Evolutionary conservation across 2,888 invertebrate genomes (phyloP), one percentile per base, ranked within the genome.

Genomic region (Drosophila flavopinicola): DNA sequence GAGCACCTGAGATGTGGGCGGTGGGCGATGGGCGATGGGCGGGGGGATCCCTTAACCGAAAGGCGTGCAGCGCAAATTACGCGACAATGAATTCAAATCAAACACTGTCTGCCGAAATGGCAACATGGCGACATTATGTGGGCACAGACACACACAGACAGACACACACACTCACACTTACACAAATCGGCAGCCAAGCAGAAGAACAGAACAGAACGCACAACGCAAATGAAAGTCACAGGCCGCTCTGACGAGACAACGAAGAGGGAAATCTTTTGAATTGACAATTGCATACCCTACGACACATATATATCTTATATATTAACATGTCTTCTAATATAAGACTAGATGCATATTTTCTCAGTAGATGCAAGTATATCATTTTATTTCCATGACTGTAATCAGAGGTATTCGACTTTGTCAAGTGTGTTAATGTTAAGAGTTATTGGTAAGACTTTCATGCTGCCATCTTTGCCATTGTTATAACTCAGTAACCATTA

Each of bases 71-170:
- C 44, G 51, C 64, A 85, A 80, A 80, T 84, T 70, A 63, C 85
- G 71, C 74, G 87, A 83, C 87, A 83, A 83, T 78, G 78, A 80
- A 87, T 85, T 80, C 71, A 88, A 87, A 88, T 80, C 88, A 88
- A 88, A 86, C 78, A 87, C 67, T 76, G 86, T 88, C 88, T 85
- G 72, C 65, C 64, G 56, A 77, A 77, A 67, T 69, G 83, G 75
- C 64, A 80, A 77, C 79, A 70, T 68, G 75, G 75, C 63, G 77
- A 75, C 78, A 78, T 85, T 78, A 85, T 85, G 87, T 75, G 77
- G 79, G 75, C 61, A 59, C 66, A 66, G 58, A 64, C 69, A 66
- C 32, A 57, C 42, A 45, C 27, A 60, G 17, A 54, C 48, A 58
- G 37, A 42, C 29, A 49, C 39, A 47, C 30, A 32, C 30, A 44